Evolutionary conservation across 2,113 vertebrate species (phyloP).

Genomic region (Jacana jacana): DNA sequence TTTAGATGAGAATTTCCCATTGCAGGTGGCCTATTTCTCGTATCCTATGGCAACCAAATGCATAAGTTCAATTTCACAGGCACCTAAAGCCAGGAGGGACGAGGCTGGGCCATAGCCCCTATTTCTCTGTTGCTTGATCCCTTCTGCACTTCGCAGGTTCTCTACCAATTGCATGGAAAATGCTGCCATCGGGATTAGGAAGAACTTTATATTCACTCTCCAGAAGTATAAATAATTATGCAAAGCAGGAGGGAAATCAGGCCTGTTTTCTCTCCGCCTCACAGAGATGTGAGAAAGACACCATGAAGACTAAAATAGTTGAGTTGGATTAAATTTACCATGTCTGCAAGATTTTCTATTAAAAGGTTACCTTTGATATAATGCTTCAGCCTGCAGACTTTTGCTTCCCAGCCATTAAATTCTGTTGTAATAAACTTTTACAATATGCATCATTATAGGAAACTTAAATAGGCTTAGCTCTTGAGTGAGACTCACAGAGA

Average conservation of each 20-base stretch:
- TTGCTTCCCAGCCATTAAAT: slow-evolving; percentile 44
- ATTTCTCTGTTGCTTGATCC: not conserved
- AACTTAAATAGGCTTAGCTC: slow-evolving; percentile 59
- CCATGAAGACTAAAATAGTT: slow-evolving; percentile 38
- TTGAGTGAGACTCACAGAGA: slow-evolving; percentile 7
- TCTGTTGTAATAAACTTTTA: slow-evolving; percentile 64
- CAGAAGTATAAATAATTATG: not conserved
- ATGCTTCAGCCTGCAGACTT: slow-evolving; percentile 39
- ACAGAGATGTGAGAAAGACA: not conserved
- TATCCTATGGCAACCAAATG: not conserved
- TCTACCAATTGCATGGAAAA: not conserved
- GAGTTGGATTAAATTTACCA: slow-evolving; percentile 44
- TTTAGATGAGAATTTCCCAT: not conserved
- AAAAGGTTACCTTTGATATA: slow-evolving; percentile 59
- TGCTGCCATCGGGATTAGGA: not conserved
- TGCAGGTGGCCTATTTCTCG: not conserved
- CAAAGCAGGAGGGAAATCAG: not conserved
- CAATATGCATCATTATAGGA: slow-evolving; percentile 47
- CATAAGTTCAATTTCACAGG: not conserved
- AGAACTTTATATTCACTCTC: not conserved
- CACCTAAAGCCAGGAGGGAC: not conserved
- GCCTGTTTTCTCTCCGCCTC: not conserved
- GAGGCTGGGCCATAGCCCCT: not conserved
- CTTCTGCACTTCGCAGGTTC: not conserved
- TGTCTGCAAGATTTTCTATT: slow-evolving; percentile 46